Percentiles rank a stretch among this genome's conserved stretches.
Evolutionary conservation across 2,888 invertebrate genomes (phyloP).

Genomic region (Polymixis lichenea): DNA sequence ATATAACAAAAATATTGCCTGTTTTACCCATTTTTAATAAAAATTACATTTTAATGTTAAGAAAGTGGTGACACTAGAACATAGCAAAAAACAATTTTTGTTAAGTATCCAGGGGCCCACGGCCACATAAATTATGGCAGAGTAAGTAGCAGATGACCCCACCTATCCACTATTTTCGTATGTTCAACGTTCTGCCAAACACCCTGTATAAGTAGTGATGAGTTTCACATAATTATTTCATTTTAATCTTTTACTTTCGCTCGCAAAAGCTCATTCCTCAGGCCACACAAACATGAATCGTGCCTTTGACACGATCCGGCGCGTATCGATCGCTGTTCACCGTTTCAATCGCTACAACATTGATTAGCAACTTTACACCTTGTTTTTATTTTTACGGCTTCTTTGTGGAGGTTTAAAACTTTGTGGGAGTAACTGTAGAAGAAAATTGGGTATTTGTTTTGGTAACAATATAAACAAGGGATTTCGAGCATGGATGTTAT

Average conservation of each 20-base stretch:
- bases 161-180: too few relatives aligned
- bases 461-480: neutral
- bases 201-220: too few relatives aligned
- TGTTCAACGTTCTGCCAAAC: too few relatives aligned
- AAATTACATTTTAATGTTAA: too few relatives aligned
- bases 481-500: neutral
- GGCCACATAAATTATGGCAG: too few relatives aligned
- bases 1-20: too few relatives aligned
- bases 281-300: conserved; percentile 36
- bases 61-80: too few relatives aligned
- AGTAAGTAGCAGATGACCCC: too few relatives aligned
- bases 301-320: conserved; percentile 51
- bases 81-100: too few relatives aligned
- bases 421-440: neutral
- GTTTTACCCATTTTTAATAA: too few relatives aligned
- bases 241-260: neutral
- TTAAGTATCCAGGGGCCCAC: too few relatives aligned
- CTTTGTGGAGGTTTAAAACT: conserved; percentile 26
- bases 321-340: conserved; percentile 55
- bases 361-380: conserved; percentile 60
- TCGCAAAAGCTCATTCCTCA: neutral
- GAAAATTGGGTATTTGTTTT: conserved; percentile 3
- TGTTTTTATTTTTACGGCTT: conserved; percentile 46
- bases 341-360: conserved; percentile 52
- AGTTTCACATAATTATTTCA: too few relatives aligned